Percentiles rank a stretch among this genome's conserved stretches.
These are phyloP conservation scores for Morus bassanus DNA, from an alignment of 2,797 vertebrate genomes.

Conservation along the genomic window DNA sequence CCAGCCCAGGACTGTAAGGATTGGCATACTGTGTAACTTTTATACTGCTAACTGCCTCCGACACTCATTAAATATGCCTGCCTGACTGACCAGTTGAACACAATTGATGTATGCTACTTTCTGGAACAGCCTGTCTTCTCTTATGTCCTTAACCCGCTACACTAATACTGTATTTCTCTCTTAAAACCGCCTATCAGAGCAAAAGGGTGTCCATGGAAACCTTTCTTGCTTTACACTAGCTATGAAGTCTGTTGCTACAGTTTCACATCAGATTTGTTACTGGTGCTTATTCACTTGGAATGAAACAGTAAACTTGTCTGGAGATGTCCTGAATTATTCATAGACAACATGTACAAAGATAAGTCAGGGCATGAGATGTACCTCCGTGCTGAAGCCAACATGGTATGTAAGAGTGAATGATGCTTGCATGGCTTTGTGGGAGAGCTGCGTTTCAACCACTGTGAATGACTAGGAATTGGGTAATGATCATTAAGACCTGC, in stretches of 20 bases:
- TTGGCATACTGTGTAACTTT: neutral
- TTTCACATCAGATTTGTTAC: constrained; percentile 55
- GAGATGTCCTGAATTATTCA: constrained; percentile 72
- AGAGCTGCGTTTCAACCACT: neutral
- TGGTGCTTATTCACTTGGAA: constrained; percentile 71
- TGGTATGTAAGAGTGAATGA: neutral
- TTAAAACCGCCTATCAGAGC: constrained; percentile 36
- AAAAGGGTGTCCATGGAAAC: constrained; percentile 68
- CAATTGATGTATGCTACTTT: neutral
- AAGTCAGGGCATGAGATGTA: constrained; percentile 66
- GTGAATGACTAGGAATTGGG: neutral
- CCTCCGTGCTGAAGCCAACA: constrained; percentile 11
- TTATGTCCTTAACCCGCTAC: neutral
- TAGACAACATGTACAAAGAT: constrained; percentile 52
- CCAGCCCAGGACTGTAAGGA: neutral
- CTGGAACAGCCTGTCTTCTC: neutral
- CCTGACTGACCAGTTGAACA: neutral
- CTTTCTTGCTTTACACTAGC: constrained; percentile 45
- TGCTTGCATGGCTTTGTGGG: neutral
- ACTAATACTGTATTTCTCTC: constrained; percentile 42
- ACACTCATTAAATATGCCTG: neutral
- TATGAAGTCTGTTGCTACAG: constrained; percentile 48
- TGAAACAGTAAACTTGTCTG: constrained; percentile 71
- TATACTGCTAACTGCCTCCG: neutral
- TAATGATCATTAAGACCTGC: neutral